Base-by-base conservation (phyloP, 2,888 invertebrate species). In the Buathra laborator region DNA sequence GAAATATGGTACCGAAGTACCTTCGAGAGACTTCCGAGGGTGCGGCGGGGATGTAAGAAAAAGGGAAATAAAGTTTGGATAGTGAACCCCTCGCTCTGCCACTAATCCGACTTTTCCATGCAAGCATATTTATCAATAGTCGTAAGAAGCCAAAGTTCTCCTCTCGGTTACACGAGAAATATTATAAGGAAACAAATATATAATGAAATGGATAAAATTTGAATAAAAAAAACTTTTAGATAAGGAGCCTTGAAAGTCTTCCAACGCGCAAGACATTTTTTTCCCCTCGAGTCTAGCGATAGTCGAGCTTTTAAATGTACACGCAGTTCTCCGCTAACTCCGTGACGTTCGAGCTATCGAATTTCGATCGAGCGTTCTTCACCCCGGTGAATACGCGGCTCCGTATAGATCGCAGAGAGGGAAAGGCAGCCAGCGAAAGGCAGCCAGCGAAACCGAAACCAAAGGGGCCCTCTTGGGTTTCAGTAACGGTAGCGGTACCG, bases 381-480 rank as follows among this genome's bases (percentile, higher is more conserved):
- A 32, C 32, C 29, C n/a, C 62, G 14, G 53, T 14, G 32, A 5
- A n/a, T 62, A 32, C 62, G 14, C 59, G 7, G 56, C 44, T 74
- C 51, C 70, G 79, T 80, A 77, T 83, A 86, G 84, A 48, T 64
- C 53, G 66, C 64, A 53, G 76, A 68, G 70, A 75, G 70, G 70
- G 62, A 56, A 74, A 77, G 59, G 48, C 70, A 72, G 62, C 24
- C 24, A 24, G 24, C 24, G 24, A 24, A 24, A 24, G 24, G 24
- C 24, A 24, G 75, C 71, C 80, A 88, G 85, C 87, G 91, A 92
- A 93, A 92, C 91, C 89, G 92, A 92, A 93, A 90, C 92, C 91
- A 89, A 90, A 90, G 89, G 92, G 90, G 87, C 88, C 87, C 91
- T 91, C 92, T 93, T 92, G 89, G 89, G 89, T 93, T 93, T 92